Percentiles rank a stretch among this genome's conserved stretches.
Conservation (phyloP, 2,888 invertebrate species). For the Monopis laevigella region DNA sequence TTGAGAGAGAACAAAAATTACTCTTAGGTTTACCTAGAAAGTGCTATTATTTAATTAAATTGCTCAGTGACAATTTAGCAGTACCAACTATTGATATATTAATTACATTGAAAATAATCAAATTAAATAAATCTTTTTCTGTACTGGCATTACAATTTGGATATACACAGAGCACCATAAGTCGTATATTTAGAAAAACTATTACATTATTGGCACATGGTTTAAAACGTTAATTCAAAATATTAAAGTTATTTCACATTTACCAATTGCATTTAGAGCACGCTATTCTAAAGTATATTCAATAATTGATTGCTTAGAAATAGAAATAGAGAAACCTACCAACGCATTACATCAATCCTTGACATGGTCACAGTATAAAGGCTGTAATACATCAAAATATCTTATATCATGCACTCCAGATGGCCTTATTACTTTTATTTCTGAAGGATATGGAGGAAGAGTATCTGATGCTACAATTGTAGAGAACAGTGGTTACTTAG, state of each 20-base stretch:
- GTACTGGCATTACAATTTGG: slow-evolving; percentile 10
- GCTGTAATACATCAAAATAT: too few relatives aligned
- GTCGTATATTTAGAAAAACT: slow-evolving; percentile 8
- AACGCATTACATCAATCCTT: too few relatives aligned
- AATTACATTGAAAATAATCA: slow-evolving; percentile 13
- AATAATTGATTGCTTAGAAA: too few relatives aligned
- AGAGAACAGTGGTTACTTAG: too few relatives aligned
- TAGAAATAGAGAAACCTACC: too few relatives aligned
- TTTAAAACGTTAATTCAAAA: not conserved
- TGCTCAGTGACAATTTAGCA: slow-evolving; percentile 9
- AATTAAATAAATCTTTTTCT: slow-evolving; percentile 11
- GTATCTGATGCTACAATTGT: too few relatives aligned
- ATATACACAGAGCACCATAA: slow-evolving; percentile 6
- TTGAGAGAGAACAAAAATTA: slow-evolving; percentile 5
- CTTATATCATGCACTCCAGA: too few relatives aligned
- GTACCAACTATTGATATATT: slow-evolving; percentile 11
- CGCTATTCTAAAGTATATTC: not conserved
- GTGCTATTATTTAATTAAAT: slow-evolving; percentile 12
- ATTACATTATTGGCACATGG: not conserved
- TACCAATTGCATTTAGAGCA: not conserved
- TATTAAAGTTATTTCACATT: too few relatives aligned
- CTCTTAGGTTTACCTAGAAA: slow-evolving; percentile 5
- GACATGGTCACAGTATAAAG: too few relatives aligned
- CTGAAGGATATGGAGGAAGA: too few relatives aligned
- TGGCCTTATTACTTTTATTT: too few relatives aligned